phyloP scores from a whole-genome alignment of 1,140 invertebrate genomes.

The Whitmania pigra region DNA sequence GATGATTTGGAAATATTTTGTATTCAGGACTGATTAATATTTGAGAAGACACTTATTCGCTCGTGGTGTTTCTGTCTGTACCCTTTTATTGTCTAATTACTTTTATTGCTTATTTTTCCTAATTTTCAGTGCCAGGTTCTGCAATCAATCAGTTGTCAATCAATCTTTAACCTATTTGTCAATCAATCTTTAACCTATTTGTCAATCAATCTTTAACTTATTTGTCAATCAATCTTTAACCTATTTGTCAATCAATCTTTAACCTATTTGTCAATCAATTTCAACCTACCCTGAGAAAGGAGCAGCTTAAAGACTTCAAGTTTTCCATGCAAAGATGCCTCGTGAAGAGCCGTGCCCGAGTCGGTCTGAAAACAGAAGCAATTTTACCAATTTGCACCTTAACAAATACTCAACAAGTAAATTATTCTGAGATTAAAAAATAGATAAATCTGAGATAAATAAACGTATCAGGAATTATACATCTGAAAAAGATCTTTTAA shows the following conservation, averaged over 20 bases:
- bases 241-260: constrained; percentile 24
- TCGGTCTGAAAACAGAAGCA: constrained; percentile 53
- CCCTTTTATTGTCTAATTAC: background rate
- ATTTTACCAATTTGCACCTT: background rate
- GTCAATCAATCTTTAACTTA: too few species aligned
- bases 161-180: too few species aligned
- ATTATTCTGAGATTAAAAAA: too few species aligned
- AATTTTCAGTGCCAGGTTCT: too few species aligned
- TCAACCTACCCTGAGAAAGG: constrained; percentile 48
- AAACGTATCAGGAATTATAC: too few species aligned
- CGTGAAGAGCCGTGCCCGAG: constrained; percentile 80
- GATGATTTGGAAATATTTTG: too few species aligned
- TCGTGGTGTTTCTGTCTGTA: background rate
- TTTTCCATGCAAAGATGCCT: constrained; percentile 85
- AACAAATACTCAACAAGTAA: too few species aligned
- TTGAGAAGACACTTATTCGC: too few species aligned
- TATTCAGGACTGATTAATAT: too few species aligned
- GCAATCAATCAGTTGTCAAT: too few species aligned
- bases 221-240: background rate
- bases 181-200: constrained; percentile 26
- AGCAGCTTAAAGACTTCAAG: constrained; percentile 72
- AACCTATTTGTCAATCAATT: background rate
- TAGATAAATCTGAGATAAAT: too few species aligned
- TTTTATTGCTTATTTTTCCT: background rate
- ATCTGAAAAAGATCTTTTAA: too few species aligned